Evolutionary conservation across 2,797 vertebrate genomes (phyloP), one percentile per base, ranked within the genome.

Genomic region (Aulostomus chinensis): DNA sequence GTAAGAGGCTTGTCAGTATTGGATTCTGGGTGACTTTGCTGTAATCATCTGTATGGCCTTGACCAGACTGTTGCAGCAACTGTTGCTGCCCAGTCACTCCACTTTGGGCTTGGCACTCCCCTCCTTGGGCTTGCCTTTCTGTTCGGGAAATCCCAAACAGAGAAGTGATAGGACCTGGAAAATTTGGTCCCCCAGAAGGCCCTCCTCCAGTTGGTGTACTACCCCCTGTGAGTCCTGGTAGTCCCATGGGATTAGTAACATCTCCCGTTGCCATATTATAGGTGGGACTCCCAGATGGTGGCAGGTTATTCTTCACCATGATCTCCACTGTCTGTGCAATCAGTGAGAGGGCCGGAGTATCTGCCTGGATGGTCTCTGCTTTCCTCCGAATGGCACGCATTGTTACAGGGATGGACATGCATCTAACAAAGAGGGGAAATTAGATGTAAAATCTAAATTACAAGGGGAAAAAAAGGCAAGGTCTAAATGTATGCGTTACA

Each of bases 1-100:
- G 95, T 61, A 99, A 90, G 58, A 99, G 89, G 83, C 96, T 98
- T 37, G 96, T 99, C 81, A 99, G 90, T 73, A 99, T 98, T 50
- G 97, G 97, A 89, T 99, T 99, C 89, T 99, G 97, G 52, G 95
- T 94, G 53, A 99, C 97, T 92, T 99, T 99, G 90, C 87, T 98
- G 89, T 94, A 99, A 86, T 99, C 97, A 43, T 98, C 97, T 53
- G 92, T 74, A 59, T 95, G 93, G 49, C 91, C 88, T 50, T 92
- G 90, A 56, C 78, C 69, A 20, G 85, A 54, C 26, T 87, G 89
- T 13, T 88, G 88, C 33, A 84, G 85, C 12, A 78, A 21, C 40
- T 88, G 88, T 14, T 89, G 91, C 51, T 90, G 91, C 9, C 76
- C 65, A 26, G 83, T 47, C 4, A 63, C 47, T 4, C 70, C 87